These are phyloP conservation scores for Urocynchramus pylzowi DNA, from an alignment of 2,113 vertebrate species.

Conservation along the genomic window DNA sequence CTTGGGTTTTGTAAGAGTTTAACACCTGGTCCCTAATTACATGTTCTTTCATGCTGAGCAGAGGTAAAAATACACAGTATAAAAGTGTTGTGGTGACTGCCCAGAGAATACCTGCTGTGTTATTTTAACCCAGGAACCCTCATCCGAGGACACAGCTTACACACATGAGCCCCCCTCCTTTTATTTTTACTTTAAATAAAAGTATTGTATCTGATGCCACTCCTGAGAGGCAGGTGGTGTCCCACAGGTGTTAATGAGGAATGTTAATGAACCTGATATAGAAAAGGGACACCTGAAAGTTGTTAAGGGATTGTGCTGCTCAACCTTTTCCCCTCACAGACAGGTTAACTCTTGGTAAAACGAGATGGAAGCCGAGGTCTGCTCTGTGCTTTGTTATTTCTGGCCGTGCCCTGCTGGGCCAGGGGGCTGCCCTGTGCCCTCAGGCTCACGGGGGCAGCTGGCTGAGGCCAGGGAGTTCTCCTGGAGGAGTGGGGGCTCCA, in stretches of 20 bases:
- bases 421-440: accelerated
- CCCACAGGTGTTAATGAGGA: neutral
- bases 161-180: neutral
- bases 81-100: neutral
- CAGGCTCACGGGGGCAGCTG: neutral
- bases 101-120: neutral
- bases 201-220: neutral
- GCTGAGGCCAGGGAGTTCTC: neutral
- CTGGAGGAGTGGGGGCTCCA: neutral
- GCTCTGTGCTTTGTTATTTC: accelerated
- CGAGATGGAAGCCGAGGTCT: accelerated
- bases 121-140: neutral
- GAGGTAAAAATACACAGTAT: neutral
- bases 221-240: neutral
- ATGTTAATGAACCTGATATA: neutral
- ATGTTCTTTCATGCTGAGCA: neutral
- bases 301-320: neutral
- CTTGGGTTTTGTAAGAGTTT: neutral
- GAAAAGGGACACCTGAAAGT: neutral
- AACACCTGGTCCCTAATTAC: neutral
- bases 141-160: neutral
- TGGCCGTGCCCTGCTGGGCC: accelerated
- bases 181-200: neutral
- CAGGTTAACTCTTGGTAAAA: neutral
- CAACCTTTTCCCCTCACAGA: neutral